Conservation (phyloP, 2,113 vertebrate species). For the Notothenia coriiceps region DNA sequence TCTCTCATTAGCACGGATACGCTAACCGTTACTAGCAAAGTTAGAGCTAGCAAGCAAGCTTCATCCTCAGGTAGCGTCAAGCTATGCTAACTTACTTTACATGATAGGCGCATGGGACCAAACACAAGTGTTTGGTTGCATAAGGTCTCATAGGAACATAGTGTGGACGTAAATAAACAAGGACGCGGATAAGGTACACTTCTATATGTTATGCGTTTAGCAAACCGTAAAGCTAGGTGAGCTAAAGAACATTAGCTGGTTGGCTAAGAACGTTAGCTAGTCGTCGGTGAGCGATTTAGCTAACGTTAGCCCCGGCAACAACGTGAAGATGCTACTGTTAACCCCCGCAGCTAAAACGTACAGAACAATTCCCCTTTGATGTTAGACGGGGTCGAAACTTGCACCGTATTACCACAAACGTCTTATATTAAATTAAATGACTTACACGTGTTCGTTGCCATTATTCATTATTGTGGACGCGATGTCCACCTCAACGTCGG, state of each 20-base stretch:
- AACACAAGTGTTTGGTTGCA: accelerated
- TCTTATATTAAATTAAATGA: constrained; percentile 15
- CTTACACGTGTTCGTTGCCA: constrained; percentile 83
- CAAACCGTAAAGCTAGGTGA: constrained; percentile 16
- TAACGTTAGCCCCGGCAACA: constrained; percentile 47
- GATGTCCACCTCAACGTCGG: constrained; percentile 82
- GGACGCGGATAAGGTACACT: accelerated
- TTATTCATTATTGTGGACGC: constrained; percentile 83
- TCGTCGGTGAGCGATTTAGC: constrained; percentile 33
- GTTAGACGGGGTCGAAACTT: accelerated
- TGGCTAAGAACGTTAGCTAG: constrained; percentile 42
- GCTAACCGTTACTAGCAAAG: constrained; percentile 64
- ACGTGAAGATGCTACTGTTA: constrained; percentile 20
- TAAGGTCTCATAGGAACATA: accelerated
- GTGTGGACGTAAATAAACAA: neutral
- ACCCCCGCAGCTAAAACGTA: neutral
- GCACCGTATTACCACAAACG: accelerated
- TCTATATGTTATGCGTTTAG: neutral
- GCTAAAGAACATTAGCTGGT: constrained; percentile 49
- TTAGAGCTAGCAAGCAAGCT: constrained; percentile 48
- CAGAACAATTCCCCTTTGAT: accelerated
- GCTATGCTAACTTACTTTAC: constrained; percentile 5
- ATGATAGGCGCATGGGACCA: accelerated
- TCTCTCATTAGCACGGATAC: constrained; percentile 29
- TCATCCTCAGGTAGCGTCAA: neutral